Evolutionary conservation across 2,888 invertebrate genomes (phyloP).

Genomic region (Xestoiulus laeticollis): DNA sequence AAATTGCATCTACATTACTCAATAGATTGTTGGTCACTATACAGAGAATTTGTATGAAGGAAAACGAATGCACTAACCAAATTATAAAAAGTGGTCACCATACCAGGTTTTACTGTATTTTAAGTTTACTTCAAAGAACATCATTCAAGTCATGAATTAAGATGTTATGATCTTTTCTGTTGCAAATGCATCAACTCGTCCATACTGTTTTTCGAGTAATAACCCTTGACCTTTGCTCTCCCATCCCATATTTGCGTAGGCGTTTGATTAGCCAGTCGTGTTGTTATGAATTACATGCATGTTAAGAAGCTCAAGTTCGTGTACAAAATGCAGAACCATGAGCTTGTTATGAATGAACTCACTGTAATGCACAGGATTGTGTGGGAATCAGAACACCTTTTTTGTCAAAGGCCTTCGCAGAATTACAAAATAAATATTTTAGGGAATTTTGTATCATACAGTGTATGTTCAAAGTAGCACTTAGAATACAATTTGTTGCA

Average conservation of each 20-base stretch:
- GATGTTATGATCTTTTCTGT: not conserved
- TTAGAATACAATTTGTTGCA: too few species aligned
- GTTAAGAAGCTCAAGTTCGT: not conserved
- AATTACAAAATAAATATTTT: not conserved
- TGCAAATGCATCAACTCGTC: not conserved
- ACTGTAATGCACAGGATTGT: not conserved
- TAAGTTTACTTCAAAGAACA: not conserved
- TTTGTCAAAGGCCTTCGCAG: not conserved
- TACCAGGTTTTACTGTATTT: too few species aligned
- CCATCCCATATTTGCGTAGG: not conserved
- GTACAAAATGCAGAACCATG: not conserved
- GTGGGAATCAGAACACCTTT: not conserved
- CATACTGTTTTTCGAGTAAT: not conserved
- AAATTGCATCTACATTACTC: too few species aligned
- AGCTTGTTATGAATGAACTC: not conserved
- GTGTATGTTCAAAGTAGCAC: too few species aligned
- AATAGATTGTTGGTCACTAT: too few species aligned
- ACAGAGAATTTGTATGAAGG: too few species aligned
- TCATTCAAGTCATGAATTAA: conserved; percentile 13
- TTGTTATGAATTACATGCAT: not conserved
- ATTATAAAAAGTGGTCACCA: too few species aligned
- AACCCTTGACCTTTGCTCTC: not conserved
- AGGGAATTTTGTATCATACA: too few species aligned
- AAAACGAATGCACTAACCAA: too few species aligned
- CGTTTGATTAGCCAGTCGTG: not conserved